Conservation (phyloP, 2,113 vertebrate species). For the Narcine bancroftii region DNA sequence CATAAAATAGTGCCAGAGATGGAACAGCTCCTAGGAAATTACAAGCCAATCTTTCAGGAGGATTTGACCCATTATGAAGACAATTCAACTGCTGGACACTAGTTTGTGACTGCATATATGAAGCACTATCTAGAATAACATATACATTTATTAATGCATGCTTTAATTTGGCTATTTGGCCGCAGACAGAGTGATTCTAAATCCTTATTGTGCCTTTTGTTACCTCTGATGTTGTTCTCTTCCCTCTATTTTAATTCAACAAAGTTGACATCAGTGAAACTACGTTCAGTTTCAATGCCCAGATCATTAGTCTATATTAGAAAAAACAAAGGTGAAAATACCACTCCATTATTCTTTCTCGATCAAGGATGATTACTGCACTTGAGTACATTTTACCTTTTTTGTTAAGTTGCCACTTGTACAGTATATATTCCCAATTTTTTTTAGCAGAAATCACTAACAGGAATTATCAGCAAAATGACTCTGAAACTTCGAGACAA, state of each 20-base stretch:
- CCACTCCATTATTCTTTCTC: not conserved
- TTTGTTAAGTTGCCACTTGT: not conserved
- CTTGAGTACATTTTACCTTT: not conserved
- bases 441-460: not conserved
- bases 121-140: not conserved
- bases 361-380: not conserved
- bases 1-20: not conserved
- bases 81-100: not conserved
- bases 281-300: not conserved
- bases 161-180: not conserved
- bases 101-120: not conserved
- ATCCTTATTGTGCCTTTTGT: not conserved
- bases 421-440: not conserved
- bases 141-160: not conserved
- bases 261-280: not conserved
- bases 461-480: not conserved
- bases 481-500: not conserved
- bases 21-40: not conserved
- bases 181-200: not conserved
- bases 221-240: not conserved
- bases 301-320: not conserved
- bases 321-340: not conserved
- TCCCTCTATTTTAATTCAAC: not conserved
- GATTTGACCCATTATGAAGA: not conserved
- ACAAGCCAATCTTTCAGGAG: not conserved